phyloP scores from a whole-genome alignment of 2,113 vertebrate genomes.

The Sphyrna mokarran region DNA sequence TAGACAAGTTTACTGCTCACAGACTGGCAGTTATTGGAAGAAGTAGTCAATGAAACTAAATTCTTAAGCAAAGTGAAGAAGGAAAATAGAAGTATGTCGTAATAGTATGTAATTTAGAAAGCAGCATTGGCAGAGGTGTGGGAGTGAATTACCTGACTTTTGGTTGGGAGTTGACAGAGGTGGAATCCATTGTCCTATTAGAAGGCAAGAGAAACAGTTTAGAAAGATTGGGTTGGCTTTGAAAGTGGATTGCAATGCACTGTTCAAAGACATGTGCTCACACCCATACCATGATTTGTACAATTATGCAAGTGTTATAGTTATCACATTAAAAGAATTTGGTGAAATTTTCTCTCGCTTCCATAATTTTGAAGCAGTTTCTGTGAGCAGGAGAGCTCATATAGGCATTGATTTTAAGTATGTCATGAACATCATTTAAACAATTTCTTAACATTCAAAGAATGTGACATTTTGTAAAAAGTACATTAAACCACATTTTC shows the following conservation, averaged over 20 bases:
- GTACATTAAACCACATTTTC: background rate
- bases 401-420: background rate
- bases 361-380: background rate
- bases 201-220: background rate
- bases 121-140: background rate
- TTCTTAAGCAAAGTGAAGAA: background rate
- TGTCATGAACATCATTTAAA: background rate
- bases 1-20: background rate
- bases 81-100: background rate
- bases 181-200: background rate
- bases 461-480: background rate
- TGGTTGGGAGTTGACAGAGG: background rate
- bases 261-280: background rate
- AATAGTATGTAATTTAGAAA: background rate
- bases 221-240: background rate
- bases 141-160: conserved; percentile 24
- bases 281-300: background rate
- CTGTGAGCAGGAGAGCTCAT: background rate
- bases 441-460: background rate
- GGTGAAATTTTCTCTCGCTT: background rate
- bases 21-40: background rate
- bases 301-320: background rate
- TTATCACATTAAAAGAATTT: background rate
- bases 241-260: background rate
- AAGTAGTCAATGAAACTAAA: background rate